Evolutionary conservation across 2,113 vertebrate genomes (phyloP), one percentile per base, ranked within the genome.

Genomic region (Mixornis gularis): DNA sequence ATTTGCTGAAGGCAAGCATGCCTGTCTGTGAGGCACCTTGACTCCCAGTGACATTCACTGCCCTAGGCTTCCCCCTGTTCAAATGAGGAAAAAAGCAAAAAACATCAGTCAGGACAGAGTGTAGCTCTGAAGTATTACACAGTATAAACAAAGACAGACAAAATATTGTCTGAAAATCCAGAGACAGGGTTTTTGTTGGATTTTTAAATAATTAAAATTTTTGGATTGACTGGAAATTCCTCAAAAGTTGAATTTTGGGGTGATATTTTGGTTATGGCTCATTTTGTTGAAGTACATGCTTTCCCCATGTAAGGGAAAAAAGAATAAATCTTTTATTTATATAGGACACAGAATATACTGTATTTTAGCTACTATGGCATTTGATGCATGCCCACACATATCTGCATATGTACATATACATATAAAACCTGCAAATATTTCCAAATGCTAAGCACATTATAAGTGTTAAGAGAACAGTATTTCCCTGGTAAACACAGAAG

Each of bases 1-100:
- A 95, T 81, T 85, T 90, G 94, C 95, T 95, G 79, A 89, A 94
- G 93, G 95, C 95, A 80, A 93, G 55, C 46, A 55, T 85, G 93
- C 79, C 76, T 94, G 74, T 96, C 92, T 95, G 51, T 66, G 68
- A 93, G 93, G 85, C 64, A 95, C 94, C 95, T 96, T 95, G 92
- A 94, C 87, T 96, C 17, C 40, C 82, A 94, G 90, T 93, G 95
- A 96, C 95, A 96, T 93, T 49, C 40, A 48, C 59, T 94, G 93
- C 95, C 85, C 71, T 77, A 87, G 95, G 95, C 94, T 83, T 95
- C 79, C 94, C 94, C 93, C 79, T 87, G 74, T 30, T 91, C 90
- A 85, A 43, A 94, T 10, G 64, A 85, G 14, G 34, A 65, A 91
- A 95, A 94, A 92, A 79, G 40, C 55, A 83, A 55, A 92, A 92